A percentile compares a stretch with the other conserved stretches of the same genome.
Conservation (phyloP, 2,113 vertebrate species). For the Cygnus atratus region DNA sequence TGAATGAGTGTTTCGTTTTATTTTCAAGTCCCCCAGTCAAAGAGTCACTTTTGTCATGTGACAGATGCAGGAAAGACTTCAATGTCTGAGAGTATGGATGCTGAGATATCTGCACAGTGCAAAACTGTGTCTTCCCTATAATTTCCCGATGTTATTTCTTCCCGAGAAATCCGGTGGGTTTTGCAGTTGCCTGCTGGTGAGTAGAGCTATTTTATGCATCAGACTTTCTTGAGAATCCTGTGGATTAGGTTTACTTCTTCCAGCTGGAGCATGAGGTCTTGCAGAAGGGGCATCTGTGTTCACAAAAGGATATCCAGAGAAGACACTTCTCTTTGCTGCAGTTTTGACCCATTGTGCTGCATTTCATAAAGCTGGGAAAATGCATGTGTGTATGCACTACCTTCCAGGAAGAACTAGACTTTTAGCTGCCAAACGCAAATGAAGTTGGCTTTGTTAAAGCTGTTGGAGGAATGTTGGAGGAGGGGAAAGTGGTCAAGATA, state of each 20-base stretch:
- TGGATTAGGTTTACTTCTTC: background rate
- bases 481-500: conserved; percentile 6
- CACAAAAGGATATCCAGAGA: conserved; percentile 3
- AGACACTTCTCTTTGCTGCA: background rate
- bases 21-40: background rate
- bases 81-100: background rate
- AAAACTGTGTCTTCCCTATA: background rate
- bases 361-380: background rate
- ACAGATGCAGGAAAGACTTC: background rate
- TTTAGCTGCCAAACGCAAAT: conserved; percentile 7
- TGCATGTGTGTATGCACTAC: background rate
- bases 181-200: background rate
- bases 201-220: background rate
- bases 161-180: background rate
- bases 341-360: background rate
- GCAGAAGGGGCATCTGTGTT: background rate
- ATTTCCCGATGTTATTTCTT: background rate
- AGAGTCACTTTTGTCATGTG: background rate
- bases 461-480: conserved; percentile 34
- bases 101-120: background rate
- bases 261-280: background rate
- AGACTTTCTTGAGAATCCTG: background rate
- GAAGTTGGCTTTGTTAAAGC: conserved; percentile 23
- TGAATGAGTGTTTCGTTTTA: background rate
- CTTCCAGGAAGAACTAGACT: background rate